A percentile compares a stretch with the other conserved stretches of the same genome.
Conservation (phyloP, 2,797 vertebrate genomes). For the Cuculus canorus region DNA sequence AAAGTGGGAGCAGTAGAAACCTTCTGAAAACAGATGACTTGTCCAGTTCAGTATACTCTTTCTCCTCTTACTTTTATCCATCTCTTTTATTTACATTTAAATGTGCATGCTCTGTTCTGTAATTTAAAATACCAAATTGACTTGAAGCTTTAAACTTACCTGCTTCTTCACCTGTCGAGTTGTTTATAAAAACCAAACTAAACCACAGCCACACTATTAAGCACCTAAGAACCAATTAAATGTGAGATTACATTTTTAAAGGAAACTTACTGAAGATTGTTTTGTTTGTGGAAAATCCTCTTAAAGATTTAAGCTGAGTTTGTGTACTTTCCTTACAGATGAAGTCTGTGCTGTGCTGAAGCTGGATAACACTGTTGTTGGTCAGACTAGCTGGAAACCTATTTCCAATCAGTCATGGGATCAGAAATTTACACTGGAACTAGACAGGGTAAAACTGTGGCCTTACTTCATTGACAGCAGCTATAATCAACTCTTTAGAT, state of each 20-base stretch:
- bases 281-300: constrained; percentile 70
- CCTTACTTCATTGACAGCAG: background rate
- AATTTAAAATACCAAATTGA: background rate
- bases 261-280: constrained; percentile 37
- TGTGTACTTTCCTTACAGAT: constrained; percentile 82
- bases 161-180: background rate
- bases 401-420: constrained; percentile 92
- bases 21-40: constrained; percentile 87
- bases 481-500: background rate
- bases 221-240: constrained; percentile 4
- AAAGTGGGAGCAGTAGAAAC: constrained; percentile 85
- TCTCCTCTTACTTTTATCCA: background rate
- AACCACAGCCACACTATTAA: background rate
- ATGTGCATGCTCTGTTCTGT: background rate
- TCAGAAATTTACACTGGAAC: constrained; percentile 91
- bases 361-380: constrained; percentile 90
- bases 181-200: background rate
- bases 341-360: constrained; percentile 90
- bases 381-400: constrained; percentile 89
- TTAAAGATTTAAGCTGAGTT: constrained; percentile 73
- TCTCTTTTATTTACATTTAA: background rate
- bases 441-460: constrained; percentile 85
- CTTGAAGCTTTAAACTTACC: background rate
- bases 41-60: constrained; percentile 86
- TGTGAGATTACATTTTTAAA: constrained; percentile 30